Conservation (phyloP, 2,113 vertebrate species). For the Osmerus eperlanus region DNA sequence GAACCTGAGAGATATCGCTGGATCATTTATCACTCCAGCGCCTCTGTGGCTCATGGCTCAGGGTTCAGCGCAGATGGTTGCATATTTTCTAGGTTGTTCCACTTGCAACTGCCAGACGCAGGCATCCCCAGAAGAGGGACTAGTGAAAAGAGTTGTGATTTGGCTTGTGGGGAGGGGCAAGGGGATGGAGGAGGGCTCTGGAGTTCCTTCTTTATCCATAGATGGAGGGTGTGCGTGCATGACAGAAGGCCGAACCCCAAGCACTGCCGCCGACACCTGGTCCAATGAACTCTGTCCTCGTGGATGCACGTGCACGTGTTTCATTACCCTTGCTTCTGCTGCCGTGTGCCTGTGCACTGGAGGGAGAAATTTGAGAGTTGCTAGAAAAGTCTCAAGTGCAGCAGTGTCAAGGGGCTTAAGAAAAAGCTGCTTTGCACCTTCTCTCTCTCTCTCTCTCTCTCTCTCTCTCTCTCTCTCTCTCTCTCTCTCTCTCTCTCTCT, state of each 20-base stretch:
- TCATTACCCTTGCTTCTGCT: conserved; percentile 45
- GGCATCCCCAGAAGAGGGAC: conserved; percentile 21
- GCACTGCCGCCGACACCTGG: conserved; percentile 26
- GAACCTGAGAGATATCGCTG: conserved; percentile 42
- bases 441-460: too few species aligned
- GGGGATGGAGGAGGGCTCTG: background rate
- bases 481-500: too few species aligned
- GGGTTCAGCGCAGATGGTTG: conserved; percentile 52
- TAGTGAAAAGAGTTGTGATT: conserved; percentile 31
- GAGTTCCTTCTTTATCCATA: conserved; percentile 40
- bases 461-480: too few species aligned
- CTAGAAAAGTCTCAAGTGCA: conserved; percentile 20
- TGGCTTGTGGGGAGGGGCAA: conserved; percentile 21
- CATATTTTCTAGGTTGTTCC: conserved; percentile 52
- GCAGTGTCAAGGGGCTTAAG: background rate
- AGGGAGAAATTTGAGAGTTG: conserved; percentile 41
- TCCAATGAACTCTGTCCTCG: conserved; percentile 41
- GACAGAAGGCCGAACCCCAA: conserved; percentile 19
- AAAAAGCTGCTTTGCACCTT: background rate
- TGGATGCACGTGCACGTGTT: conserved; percentile 35
- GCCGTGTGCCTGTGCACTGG: conserved; percentile 31
- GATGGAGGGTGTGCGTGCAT: conserved; percentile 30
- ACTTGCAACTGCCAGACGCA: conserved; percentile 18
- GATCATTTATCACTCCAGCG: conserved; percentile 61
- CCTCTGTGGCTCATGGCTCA: conserved; percentile 41